A percentile compares a stretch with the other conserved stretches of the same genome.
phyloP scores from a whole-genome alignment of 2,797 vertebrate species.

The Rachycentron canadum region DNA sequence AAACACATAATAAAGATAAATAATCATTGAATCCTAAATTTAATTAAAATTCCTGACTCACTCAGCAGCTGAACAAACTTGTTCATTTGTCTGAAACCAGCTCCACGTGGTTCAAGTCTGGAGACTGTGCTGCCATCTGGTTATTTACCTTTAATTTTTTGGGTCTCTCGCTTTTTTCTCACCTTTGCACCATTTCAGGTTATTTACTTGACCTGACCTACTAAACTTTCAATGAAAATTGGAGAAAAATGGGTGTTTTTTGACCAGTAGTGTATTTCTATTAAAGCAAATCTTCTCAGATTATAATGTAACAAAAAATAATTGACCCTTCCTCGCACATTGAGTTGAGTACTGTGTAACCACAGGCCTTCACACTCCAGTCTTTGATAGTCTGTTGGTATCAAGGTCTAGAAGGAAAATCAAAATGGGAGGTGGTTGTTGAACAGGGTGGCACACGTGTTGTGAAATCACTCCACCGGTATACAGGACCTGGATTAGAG shows the following conservation, averaged over 20 bases:
- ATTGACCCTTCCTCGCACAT: constrained; percentile 6
- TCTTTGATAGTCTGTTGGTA: constrained; percentile 7
- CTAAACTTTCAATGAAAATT: no score
- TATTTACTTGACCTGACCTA: no score
- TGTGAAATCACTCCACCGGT: constrained; percentile 31
- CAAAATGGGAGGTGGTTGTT: neutral
- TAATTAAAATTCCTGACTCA: no score
- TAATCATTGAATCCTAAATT: no score
- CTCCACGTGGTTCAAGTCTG: no score
- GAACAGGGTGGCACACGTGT: constrained; percentile 28
- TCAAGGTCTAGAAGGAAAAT: neutral
- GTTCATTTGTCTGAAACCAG: no score
- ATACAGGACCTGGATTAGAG: constrained; percentile 25
- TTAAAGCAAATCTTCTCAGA: neutral
- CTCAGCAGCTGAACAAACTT: no score
- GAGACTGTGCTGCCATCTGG: neutral
- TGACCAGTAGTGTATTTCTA: neutral
- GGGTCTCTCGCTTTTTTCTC: neutral
- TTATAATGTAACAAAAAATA: neutral
- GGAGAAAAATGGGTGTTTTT: neutral
- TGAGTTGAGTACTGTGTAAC: constrained; percentile 4
- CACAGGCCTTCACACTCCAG: neutral
- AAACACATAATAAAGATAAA: no score
- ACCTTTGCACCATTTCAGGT: neutral
- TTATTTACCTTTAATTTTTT: neutral